phyloP scores from a whole-genome alignment of 2,888 invertebrate species.

The Bombylius discolor region DNA sequence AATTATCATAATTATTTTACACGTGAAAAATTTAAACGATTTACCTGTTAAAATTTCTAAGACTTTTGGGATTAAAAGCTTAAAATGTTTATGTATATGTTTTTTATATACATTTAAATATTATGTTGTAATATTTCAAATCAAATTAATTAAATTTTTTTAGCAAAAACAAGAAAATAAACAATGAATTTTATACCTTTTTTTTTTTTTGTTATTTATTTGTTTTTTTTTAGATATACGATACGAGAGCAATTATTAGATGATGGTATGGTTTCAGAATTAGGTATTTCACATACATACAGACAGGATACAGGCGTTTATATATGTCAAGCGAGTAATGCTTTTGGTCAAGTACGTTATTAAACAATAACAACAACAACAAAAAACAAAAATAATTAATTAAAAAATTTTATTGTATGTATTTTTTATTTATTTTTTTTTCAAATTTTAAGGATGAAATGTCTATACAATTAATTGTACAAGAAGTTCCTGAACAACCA shows the following conservation, averaged over 20 bases:
- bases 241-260: constrained; percentile 63
- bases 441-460: constrained; percentile 51
- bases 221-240: constrained; percentile 43
- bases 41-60: too few relatives aligned
- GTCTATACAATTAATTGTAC: constrained; percentile 79
- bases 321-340: constrained; percentile 76
- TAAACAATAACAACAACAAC: too few relatives aligned
- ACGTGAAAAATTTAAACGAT: too few relatives aligned
- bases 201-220: neutral
- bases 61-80: too few relatives aligned
- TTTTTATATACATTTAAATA: too few relatives aligned
- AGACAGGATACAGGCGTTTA: constrained; percentile 81
- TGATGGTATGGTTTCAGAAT: constrained; percentile 71
- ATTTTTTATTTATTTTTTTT: neutral
- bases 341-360: constrained; percentile 67
- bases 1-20: too few relatives aligned
- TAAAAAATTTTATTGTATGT: neutral
- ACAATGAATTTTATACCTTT: too few relatives aligned
- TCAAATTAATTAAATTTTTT: too few relatives aligned
- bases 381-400: neutral
- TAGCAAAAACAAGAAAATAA: too few relatives aligned
- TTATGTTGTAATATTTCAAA: too few relatives aligned
- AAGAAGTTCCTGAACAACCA: constrained; percentile 84
- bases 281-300: constrained; percentile 72
- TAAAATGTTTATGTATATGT: too few relatives aligned